These are phyloP conservation scores for Leptinotarsa lineolata DNA, from an alignment of 1,140 invertebrate genomes.

Conservation along the genomic window DNA sequence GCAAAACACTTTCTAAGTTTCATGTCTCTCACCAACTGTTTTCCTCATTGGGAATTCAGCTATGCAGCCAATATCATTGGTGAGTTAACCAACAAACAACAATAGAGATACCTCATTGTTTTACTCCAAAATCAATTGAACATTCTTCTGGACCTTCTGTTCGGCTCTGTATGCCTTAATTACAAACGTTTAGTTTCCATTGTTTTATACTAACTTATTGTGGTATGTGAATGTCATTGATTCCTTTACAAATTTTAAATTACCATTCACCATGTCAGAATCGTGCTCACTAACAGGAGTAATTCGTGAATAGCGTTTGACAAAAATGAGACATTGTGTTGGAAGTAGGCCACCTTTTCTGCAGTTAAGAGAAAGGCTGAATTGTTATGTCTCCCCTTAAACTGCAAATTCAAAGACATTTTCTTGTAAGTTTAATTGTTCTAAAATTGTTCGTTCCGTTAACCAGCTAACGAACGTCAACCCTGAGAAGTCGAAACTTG, in stretches of 20 bases:
- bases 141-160: not conserved
- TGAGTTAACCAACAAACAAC: too few species aligned
- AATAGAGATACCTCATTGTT: too few species aligned
- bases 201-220: not conserved
- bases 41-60: too few species aligned
- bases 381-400: not conserved
- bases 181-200: not conserved
- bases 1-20: too few species aligned
- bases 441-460: too few species aligned
- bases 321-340: constrained; percentile 7
- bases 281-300: constrained; percentile 12
- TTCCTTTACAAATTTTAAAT: constrained; percentile 2
- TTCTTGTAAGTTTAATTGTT: too few species aligned
- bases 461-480: too few species aligned
- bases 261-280: not conserved
- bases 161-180: not conserved
- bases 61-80: too few species aligned
- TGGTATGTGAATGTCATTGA: not conserved
- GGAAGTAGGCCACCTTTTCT: constrained; percentile 5
- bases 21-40: too few species aligned
- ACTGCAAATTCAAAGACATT: too few species aligned
- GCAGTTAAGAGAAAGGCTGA: not conserved
- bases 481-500: too few species aligned
- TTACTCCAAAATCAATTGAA: too few species aligned
- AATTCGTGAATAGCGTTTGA: constrained; percentile 12